A percentile compares a stretch with the other conserved stretches of the same genome.
Conservation (phyloP, 2,797 vertebrate species). For the Falco rusticolus region DNA sequence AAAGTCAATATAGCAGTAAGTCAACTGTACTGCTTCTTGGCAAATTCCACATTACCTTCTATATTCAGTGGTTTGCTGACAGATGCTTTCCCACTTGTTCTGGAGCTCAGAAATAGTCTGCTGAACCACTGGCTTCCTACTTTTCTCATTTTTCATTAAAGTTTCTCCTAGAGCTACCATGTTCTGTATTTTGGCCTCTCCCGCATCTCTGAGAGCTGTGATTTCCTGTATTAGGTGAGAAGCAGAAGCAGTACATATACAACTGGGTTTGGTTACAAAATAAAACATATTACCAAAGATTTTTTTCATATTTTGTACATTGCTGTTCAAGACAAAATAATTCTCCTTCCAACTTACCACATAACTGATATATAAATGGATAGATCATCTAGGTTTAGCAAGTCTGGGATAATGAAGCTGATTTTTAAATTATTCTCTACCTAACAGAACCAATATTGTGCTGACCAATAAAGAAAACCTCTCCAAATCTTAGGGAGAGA, state of each 20-base stretch:
- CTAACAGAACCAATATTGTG: background rate
- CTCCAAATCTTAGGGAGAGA: background rate
- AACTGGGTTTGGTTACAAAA: background rate
- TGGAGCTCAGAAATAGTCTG: slow-evolving; percentile 63
- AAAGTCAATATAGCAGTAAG: background rate
- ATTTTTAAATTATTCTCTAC: background rate
- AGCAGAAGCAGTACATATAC: background rate
- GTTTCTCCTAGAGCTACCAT: slow-evolving; percentile 76
- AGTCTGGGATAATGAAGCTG: background rate
- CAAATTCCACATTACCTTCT: slow-evolving; percentile 70
- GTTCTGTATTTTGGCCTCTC: slow-evolving; percentile 78
- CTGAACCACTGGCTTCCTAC: background rate
- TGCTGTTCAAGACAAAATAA: background rate
- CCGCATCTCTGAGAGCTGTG: slow-evolving; percentile 76
- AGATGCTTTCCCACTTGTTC: slow-evolving; percentile 65
- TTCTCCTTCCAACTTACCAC: background rate
- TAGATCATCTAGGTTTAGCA: background rate
- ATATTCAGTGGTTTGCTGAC: slow-evolving; percentile 50
- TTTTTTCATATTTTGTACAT: background rate
- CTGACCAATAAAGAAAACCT: background rate
- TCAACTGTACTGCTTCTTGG: background rate
- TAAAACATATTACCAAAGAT: background rate
- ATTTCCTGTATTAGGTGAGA: slow-evolving; percentile 76
- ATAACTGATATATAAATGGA: background rate
- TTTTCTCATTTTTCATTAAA: slow-evolving; percentile 66